A percentile compares a stretch with the other conserved stretches of the same genome.
phyloP scores from a whole-genome alignment of 2,888 invertebrate species.

The Rutpela maculata region DNA sequence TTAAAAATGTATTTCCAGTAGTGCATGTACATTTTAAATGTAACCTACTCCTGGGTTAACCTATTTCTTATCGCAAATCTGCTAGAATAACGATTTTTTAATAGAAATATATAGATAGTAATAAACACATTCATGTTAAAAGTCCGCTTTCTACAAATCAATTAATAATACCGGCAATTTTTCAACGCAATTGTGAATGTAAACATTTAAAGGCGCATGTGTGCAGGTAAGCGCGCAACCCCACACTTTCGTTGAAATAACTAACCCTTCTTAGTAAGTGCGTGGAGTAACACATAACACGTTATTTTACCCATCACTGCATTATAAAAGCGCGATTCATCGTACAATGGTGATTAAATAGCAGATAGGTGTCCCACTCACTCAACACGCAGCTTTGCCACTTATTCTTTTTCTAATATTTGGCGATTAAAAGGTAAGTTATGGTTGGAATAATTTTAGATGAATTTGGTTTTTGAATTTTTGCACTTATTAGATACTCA shows the following conservation, averaged over 20 bases:
- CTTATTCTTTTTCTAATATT: neutral
- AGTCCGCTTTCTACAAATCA: slow-evolving; percentile 22
- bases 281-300: slow-evolving; percentile 21
- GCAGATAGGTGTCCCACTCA: neutral
- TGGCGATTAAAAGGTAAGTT: neutral
- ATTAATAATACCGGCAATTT: slow-evolving; percentile 34
- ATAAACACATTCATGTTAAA: neutral
- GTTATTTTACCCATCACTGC: slow-evolving; percentile 10
- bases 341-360: slow-evolving; percentile 38
- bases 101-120: neutral
- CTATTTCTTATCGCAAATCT: neutral
- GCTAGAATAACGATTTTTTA: neutral
- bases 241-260: slow-evolving; percentile 52
- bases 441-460: neutral
- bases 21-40: too few species aligned
- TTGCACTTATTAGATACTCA: too few species aligned
- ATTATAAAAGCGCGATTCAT: slow-evolving; percentile 29
- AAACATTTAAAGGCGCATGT: slow-evolving; percentile 60
- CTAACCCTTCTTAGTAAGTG: slow-evolving; percentile 52
- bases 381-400: neutral
- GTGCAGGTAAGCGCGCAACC: slow-evolving; percentile 47
- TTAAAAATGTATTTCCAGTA: too few species aligned
- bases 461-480: neutral
- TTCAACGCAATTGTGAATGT: slow-evolving; percentile 51
- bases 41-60: neutral